Evolutionary conservation across 2,797 vertebrate species (phyloP), one percentile per base, ranked within the genome.

Genomic region (Lagodon rhomboides): DNA sequence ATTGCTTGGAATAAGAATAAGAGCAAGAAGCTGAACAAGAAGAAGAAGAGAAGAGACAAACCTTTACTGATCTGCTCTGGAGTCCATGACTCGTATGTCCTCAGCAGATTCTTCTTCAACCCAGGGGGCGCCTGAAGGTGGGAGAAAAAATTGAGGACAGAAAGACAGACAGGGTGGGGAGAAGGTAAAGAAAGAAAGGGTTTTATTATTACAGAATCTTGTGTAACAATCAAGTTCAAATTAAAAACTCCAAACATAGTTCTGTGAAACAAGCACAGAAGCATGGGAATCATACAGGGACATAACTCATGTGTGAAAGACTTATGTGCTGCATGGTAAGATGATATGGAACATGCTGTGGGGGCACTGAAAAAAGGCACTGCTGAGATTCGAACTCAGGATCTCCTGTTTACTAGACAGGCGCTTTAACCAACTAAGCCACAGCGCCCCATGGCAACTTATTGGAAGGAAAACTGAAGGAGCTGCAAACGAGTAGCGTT

Each of bases 31-130:
- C 38, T 38, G 38, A 38, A 38, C 38, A 38, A 38, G 10, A 38
- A 25, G 47, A 15, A 15, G 16, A 60, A 20, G 30, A 12, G 18
- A 27, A 16, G 10, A 43, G 18, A 53, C 41, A 4, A 12, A 93
- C 93, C 93, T 94, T 96, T 98, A 90, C 93, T 97, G 89, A 99
- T 96, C 91, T 99, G 97, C 77, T 99, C 97, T 23, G 97, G 93
- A 60, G 94, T 97, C 98, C 98, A 99, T 1, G 97, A 98, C 86
- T 99, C 98, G 0, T 99, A 99, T 11, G 98, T 99, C 84, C 98
- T 94, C 91, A 98, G 86, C 60, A 99, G 94, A 92, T 99, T 99
- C 93, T 98, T 99, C 94, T 99, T 99, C 66, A 99, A 93, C 49
- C 98, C 98, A 38, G 98, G 98, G 79, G 98, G 98, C 87, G 97